These are phyloP conservation scores for Dynastes grantii DNA, from an alignment of 2,888 invertebrate genomes.

Conservation along the genomic window DNA sequence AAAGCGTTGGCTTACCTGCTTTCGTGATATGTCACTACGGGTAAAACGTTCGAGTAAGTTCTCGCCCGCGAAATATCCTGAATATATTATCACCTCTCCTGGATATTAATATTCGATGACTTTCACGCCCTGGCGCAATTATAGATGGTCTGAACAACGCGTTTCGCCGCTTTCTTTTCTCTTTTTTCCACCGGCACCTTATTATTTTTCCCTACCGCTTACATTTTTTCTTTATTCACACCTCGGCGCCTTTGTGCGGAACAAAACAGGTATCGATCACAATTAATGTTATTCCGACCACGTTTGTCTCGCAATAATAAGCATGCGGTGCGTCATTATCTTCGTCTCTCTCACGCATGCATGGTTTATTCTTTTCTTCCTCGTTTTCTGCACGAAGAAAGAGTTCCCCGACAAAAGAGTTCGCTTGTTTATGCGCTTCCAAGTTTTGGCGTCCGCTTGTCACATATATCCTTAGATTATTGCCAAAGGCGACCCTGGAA, in stretches of 20 bases:
- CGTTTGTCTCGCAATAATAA: conserved; percentile 51
- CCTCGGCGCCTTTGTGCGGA: conserved; percentile 17
- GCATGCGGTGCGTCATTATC: conserved; percentile 28
- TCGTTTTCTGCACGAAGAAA: conserved; percentile 9
- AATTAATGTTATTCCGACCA: conserved; percentile 52
- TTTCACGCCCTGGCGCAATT: conserved; percentile 52
- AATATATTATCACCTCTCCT: conserved; percentile 55
- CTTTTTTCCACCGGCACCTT: not conserved
- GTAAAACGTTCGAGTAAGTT: conserved; percentile 30
- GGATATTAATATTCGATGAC: conserved; percentile 50
- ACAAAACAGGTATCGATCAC: conserved; percentile 49
- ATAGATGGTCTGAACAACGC: conserved; percentile 47
- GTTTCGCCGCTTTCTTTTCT: not conserved
- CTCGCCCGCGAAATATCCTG: conserved; percentile 51
- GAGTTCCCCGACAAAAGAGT: conserved; percentile 37
- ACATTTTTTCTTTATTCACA: not conserved
- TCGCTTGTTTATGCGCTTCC: conserved; percentile 46
- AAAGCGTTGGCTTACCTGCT: conserved; percentile 13
- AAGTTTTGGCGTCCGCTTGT: conserved; percentile 44
- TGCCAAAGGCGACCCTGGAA: conserved; percentile 47
- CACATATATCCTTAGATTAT: conserved; percentile 48
- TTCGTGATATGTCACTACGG: conserved; percentile 30
- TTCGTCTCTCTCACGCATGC: not conserved
- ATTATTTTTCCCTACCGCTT: not conserved
- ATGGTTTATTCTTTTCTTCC: no score